phyloP scores from a whole-genome alignment of 2,797 vertebrate genomes.

The Tragopan temminckii region DNA sequence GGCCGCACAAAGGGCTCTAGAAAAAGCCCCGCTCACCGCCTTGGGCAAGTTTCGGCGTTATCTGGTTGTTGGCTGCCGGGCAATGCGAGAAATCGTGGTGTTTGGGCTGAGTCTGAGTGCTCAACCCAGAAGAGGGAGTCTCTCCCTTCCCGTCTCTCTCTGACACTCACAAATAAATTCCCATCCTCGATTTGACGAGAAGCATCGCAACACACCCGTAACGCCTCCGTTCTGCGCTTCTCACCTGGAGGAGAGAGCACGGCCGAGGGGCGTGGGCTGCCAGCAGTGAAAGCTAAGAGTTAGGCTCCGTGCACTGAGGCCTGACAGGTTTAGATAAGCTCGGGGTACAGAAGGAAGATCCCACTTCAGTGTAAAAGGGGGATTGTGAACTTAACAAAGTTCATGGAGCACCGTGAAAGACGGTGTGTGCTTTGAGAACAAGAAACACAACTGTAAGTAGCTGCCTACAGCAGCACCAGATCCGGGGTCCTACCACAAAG shows the following conservation, averaged over 20 bases:
- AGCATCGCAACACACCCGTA: background rate
- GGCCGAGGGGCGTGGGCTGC: background rate
- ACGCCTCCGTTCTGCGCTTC: background rate
- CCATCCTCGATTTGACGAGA: background rate
- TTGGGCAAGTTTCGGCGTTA: background rate
- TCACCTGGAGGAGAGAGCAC: background rate
- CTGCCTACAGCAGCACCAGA: background rate
- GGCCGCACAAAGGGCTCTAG: background rate
- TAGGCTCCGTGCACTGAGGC: background rate
- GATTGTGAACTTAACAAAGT: background rate
- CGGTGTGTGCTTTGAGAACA: background rate
- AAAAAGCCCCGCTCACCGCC: background rate
- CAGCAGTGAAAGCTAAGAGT: background rate
- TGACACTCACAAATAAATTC: background rate
- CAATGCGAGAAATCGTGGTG: background rate
- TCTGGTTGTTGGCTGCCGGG: background rate
- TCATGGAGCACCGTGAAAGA: background rate
- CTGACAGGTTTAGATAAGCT: background rate
- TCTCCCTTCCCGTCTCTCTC: background rate
- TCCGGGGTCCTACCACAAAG: background rate
- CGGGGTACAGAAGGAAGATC: constrained; percentile 1
- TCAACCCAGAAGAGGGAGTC: constrained; percentile 61
- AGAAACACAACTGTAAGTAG: background rate
- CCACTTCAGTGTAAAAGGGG: background rate
- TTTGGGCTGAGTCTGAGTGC: background rate